Base-by-base conservation (phyloP, 2,113 vertebrate genomes). In the Eolophus roseicapilla region DNA sequence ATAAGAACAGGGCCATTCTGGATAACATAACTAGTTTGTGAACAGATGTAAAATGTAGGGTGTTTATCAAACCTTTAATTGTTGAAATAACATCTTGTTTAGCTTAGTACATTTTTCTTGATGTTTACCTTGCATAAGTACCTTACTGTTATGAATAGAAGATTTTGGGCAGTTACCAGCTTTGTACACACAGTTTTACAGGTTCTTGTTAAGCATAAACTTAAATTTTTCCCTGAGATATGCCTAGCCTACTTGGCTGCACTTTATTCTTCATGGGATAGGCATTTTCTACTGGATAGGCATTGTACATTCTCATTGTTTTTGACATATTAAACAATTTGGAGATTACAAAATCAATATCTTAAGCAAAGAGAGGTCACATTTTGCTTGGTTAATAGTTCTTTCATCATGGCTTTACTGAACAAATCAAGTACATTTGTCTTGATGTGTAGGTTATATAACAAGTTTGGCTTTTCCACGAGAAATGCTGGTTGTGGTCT, bases 151-250 rank as follows among this genome's bases (percentile, higher is more conserved):
- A 53, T 1, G 9, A 69, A 25, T 2, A 47, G 52, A 77, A 77
- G 64, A 62, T 35, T 85, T 81, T 2, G 2, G 20, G 52, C 31
- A 46, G 12, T 65, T 76, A 44, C 9, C 28, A 67, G 70, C 52
- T 53, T 57, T 81, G 28, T 68, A 39, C 0, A 0, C 3, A 1
- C 16, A 64, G 12, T n/a, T 80, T 91, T 88, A 19, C 0, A 2
- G 31, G 19, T 50, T 75, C 35, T 84, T 49, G 13, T 10, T 64
- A 80, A 73, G 47, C 53, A 73, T 28, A 35, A 69, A 43, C 19
- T 64, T 13, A 29, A 44, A n/a, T 39, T 5, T 28, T 86, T 44
- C 8, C 4, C 8, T 23, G 47, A 50, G 16, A 17, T 29, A 41
- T 12, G 74, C 6, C 31, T 28, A 53, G 7, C 15, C n/a, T 67